A percentile compares a stretch with the other conserved stretches of the same genome.
Conservation (phyloP, 2,888 invertebrate genomes). For the Chymomyza fuscimana region DNA sequence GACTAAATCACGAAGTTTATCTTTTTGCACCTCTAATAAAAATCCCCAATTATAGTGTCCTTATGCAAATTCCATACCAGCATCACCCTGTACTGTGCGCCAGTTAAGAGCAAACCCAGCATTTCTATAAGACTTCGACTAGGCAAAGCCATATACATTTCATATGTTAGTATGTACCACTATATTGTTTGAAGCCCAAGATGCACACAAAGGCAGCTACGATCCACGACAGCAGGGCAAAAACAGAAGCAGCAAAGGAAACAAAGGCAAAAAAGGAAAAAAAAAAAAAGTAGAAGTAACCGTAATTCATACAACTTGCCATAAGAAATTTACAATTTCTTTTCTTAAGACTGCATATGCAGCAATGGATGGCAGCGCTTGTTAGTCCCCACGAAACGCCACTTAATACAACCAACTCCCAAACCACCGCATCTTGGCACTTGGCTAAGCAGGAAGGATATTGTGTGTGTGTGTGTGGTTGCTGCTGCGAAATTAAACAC, state of each 20-base stretch:
- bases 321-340: conserved; percentile 69
- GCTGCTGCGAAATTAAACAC: conserved; percentile 58
- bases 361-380: background rate
- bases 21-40: background rate
- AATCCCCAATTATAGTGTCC: background rate
- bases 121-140: conserved; percentile 44
- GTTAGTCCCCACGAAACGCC: conserved; percentile 13
- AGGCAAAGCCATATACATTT: conserved; percentile 41
- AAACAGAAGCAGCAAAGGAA: background rate
- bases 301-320: conserved; percentile 58
- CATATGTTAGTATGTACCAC: conserved; percentile 13
- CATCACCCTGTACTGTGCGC: conserved; percentile 47
- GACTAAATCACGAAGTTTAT: too few species aligned
- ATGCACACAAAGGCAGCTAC: conserved; percentile 31
- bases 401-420: conserved; percentile 9
- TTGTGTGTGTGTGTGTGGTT: conserved; percentile 37
- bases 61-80: background rate
- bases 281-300: conserved; percentile 41
- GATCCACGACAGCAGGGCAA: background rate
- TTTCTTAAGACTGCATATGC: conserved; percentile 44
- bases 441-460: conserved; percentile 55
- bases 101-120: conserved; percentile 10
- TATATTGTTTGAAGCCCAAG: conserved; percentile 51
- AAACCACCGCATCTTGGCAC: background rate
- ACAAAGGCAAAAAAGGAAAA: conserved; percentile 2